phyloP scores from a whole-genome alignment of 2,797 vertebrate species.

The Oreortyx pictus region DNA sequence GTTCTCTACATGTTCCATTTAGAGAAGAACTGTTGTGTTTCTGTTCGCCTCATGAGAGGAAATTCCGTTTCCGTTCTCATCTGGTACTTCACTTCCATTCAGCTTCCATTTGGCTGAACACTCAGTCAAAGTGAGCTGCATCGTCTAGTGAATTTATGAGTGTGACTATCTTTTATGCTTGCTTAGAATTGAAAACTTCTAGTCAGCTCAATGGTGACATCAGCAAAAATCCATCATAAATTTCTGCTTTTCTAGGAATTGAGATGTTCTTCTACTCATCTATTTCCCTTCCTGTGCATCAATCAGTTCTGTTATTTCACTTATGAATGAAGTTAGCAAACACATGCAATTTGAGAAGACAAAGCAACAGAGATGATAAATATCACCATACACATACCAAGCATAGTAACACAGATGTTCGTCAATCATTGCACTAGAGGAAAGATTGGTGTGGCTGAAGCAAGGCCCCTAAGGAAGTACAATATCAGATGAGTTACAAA shows the following conservation, averaged over 20 bases:
- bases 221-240: constrained; percentile 42
- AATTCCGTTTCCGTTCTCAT: constrained; percentile 79
- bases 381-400: constrained; percentile 77
- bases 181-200: constrained; percentile 36
- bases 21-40: constrained; percentile 37
- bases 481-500: constrained; percentile 72
- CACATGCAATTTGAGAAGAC: constrained; percentile 41
- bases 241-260: constrained; percentile 9
- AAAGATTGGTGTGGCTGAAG: constrained; percentile 76
- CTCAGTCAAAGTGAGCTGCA: constrained; percentile 65
- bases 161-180: constrained; percentile 36
- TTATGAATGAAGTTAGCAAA: not conserved
- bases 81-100: constrained; percentile 73
- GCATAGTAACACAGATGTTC: constrained; percentile 73
- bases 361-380: not conserved
- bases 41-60: constrained; percentile 63
- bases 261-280: not conserved
- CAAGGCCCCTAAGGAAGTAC: constrained; percentile 75
- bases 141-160: constrained; percentile 47
- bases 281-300: not conserved
- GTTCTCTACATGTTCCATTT: constrained; percentile 3
- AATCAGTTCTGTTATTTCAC: constrained; percentile 4
- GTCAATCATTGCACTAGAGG: constrained; percentile 74
- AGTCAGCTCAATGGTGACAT: constrained; percentile 22
- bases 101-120: constrained; percentile 5